phyloP scores from a whole-genome alignment of 1,140 invertebrate genomes.

The Lamellibrachia luymesi region DNA sequence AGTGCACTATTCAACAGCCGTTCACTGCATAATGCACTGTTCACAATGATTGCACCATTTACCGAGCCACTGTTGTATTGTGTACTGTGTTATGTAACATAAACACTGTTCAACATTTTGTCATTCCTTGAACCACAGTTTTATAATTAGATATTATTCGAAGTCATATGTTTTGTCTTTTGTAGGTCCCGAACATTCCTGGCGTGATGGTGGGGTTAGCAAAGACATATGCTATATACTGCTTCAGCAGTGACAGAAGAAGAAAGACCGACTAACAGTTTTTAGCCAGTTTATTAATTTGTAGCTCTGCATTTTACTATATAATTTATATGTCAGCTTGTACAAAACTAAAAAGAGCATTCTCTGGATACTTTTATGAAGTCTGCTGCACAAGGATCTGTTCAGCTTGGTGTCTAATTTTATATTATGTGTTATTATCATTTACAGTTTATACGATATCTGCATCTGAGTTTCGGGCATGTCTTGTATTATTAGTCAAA shows the following conservation, averaged over 20 bases:
- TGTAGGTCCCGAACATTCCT: not conserved
- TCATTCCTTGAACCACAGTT: not conserved
- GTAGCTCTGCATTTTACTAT: not conserved
- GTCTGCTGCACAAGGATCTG: too few relatives aligned
- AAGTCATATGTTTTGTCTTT: not conserved
- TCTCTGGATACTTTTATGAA: not conserved
- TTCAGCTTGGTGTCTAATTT: not conserved
- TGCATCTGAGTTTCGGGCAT: not conserved
- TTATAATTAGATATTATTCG: not conserved
- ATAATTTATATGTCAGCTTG: not conserved
- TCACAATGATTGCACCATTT: not conserved
- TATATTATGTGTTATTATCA: not conserved
- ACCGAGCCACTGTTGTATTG: not conserved
- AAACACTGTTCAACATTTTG: not conserved
- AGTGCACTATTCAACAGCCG: too few relatives aligned
- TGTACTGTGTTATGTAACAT: not conserved
- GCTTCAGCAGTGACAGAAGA: not conserved
- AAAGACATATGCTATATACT: not conserved
- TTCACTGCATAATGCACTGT: not conserved
- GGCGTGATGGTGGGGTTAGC: not conserved
- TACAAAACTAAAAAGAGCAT: not conserved
- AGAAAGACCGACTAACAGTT: not conserved
- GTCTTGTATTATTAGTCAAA: too few relatives aligned
- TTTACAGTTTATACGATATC: not conserved
- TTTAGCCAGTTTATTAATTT: not conserved